phyloP scores from a whole-genome alignment of 2,113 vertebrate species.

The Bubo blakistoni region DNA sequence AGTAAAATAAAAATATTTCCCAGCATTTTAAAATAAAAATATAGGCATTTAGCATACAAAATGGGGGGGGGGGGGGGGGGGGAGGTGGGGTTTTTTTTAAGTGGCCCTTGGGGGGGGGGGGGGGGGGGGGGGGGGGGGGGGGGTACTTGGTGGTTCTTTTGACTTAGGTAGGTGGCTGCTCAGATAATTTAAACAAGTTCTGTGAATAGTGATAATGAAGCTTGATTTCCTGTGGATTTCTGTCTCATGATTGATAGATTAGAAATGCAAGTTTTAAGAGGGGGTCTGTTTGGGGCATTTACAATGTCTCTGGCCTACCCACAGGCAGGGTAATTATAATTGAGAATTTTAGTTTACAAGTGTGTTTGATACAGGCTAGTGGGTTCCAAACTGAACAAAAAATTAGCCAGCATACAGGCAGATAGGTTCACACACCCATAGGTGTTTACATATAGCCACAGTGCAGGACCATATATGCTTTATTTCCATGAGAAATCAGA shows the following conservation, averaged over 20 bases:
- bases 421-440: background rate
- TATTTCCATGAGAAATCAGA: background rate
- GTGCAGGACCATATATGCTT: background rate
- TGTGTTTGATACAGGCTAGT: background rate
- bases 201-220: background rate
- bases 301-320: background rate
- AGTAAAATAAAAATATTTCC: background rate
- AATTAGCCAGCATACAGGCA: background rate
- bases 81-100: too few relatives aligned
- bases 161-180: background rate
- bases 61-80: background rate
- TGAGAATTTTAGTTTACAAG: background rate
- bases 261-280: background rate
- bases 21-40: background rate
- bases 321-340: background rate
- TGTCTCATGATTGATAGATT: background rate
- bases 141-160: background rate
- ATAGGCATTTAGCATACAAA: background rate
- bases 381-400: background rate
- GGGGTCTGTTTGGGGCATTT: background rate
- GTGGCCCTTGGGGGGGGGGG: accelerated
- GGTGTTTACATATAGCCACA: background rate
- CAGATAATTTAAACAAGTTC: background rate
- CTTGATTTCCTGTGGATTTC: background rate
- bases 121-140: background rate